phyloP scores from a whole-genome alignment of 2,888 invertebrate genomes.

The Rotaria macrura region DNA sequence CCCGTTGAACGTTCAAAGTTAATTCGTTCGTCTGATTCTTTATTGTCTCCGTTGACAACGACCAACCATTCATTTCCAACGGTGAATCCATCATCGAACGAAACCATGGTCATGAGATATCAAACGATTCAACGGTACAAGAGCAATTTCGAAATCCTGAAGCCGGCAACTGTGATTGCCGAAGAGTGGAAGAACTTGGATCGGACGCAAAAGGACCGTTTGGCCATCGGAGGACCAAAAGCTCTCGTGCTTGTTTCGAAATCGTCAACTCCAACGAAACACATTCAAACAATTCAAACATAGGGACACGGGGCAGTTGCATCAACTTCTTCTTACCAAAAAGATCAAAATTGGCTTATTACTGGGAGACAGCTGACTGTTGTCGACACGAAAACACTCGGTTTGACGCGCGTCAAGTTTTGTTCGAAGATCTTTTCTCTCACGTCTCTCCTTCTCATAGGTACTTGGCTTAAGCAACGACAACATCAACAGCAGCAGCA shows the following conservation, averaged over 20 bases:
- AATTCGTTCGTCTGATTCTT: neutral
- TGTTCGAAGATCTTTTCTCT: neutral
- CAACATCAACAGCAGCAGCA: neutral
- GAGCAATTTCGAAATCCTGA: neutral
- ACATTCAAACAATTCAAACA: neutral
- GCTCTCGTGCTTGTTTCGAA: constrained; percentile 5
- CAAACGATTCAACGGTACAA: neutral
- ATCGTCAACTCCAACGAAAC: neutral
- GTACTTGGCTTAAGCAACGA: neutral
- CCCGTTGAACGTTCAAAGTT: neutral
- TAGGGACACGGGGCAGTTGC: constrained; percentile 21
- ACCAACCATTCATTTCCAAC: neutral
- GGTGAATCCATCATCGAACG: neutral
- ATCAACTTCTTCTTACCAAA: neutral
- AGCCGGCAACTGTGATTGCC: constrained; percentile 18
- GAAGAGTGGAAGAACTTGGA: constrained; percentile 19
- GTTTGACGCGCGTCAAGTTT: too few species aligned
- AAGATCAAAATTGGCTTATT: neutral
- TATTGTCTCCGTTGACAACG: neutral
- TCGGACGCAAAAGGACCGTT: neutral
- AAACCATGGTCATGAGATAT: neutral
- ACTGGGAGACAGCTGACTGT: neutral
- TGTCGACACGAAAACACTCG: constrained; percentile 15
- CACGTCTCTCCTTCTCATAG: too few species aligned
- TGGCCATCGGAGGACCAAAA: neutral